These are phyloP conservation scores for Ophion obscuratus DNA, from an alignment of 2,888 invertebrate species.

Conservation along the genomic window DNA sequence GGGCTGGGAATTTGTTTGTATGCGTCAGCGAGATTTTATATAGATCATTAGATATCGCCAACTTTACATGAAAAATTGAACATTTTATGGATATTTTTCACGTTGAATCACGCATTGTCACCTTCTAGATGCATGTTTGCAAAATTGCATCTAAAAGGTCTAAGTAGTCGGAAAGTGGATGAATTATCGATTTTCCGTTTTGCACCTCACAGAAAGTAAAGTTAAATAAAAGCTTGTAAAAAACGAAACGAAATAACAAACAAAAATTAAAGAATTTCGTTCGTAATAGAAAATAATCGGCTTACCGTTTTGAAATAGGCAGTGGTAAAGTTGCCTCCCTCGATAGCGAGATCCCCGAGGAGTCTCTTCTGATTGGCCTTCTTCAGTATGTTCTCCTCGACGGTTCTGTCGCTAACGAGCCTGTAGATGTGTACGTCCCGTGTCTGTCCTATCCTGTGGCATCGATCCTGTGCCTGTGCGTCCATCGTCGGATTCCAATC, in stretches of 20 bases:
- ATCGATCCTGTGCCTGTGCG: slow-evolving; percentile 97
- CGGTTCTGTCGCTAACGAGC: slow-evolving; percentile 97
- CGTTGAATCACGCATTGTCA: too few relatives aligned
- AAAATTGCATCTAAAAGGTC: too few relatives aligned
- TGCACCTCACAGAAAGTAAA: too few relatives aligned
- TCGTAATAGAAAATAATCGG: slow-evolving; percentile 63
- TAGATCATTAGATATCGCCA: too few relatives aligned
- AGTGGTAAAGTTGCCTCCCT: slow-evolving; percentile 99
- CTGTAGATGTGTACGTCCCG: slow-evolving; percentile 99
- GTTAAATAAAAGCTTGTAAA: too few relatives aligned
- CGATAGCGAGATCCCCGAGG: slow-evolving; percentile 98
- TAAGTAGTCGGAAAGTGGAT: too few relatives aligned
- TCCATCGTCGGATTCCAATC: slow-evolving; percentile 99
- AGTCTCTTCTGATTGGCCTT: slow-evolving; percentile 99
- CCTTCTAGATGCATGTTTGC: too few relatives aligned
- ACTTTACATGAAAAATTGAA: too few relatives aligned
- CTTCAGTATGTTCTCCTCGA: slow-evolving; percentile 99
- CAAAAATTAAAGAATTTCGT: neutral
- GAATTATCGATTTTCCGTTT: too few relatives aligned
- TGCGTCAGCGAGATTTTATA: too few relatives aligned
- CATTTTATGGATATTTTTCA: too few relatives aligned
- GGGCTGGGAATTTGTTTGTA: too few relatives aligned
- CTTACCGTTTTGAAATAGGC: slow-evolving; percentile 95
- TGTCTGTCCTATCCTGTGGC: slow-evolving; percentile 99
- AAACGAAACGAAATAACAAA: neutral